Conservation (phyloP, 2,888 invertebrate species). For the Therioaphis trifolii region DNA sequence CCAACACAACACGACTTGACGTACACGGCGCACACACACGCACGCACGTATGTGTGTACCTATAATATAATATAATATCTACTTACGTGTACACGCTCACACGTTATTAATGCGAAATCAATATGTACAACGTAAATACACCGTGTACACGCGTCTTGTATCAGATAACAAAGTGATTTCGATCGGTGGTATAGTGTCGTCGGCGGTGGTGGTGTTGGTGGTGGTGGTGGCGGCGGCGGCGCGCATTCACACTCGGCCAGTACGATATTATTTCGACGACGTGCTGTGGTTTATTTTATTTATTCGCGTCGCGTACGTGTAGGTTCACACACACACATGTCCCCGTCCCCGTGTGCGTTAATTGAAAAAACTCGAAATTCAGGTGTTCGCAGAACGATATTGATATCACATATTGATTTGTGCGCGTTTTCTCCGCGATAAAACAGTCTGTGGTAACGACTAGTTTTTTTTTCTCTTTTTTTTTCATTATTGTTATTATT, state of each 20-base stretch:
- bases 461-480: not conserved
- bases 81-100: not conserved
- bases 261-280: no score
- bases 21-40: not conserved
- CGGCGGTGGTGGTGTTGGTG: no score
- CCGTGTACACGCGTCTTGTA: not conserved
- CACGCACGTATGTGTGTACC: no score
- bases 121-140: not conserved
- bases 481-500: no score
- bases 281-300: not conserved
- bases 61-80: no score
- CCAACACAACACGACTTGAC: no score
- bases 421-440: not conserved
- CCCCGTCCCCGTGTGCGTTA: no score
- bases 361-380: slow-evolving; percentile 16
- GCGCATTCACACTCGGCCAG: not conserved
- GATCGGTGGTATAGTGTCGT: no score
- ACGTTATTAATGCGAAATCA: not conserved
- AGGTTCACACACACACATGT: not conserved
- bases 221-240: not conserved
- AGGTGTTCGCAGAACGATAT: slow-evolving; percentile 2
- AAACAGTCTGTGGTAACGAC: not conserved
- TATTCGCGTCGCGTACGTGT: not conserved
- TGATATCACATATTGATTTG: not conserved
- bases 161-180: not conserved